phyloP scores from a whole-genome alignment of 2,888 invertebrate genomes.

The Neelides folsomi region DNA sequence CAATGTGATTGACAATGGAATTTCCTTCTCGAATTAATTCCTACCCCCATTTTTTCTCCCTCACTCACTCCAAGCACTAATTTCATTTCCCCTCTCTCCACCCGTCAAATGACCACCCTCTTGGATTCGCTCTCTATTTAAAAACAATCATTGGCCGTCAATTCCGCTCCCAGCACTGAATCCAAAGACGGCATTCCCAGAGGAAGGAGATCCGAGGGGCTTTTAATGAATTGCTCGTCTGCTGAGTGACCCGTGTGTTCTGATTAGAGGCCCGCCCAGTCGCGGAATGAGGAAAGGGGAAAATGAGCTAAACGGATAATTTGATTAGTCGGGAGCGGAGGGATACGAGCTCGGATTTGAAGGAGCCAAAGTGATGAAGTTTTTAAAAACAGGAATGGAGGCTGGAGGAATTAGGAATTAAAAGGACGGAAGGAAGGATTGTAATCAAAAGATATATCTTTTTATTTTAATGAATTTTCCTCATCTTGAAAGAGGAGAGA shows the following conservation, averaged over 20 bases:
- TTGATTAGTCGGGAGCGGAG: slow-evolving; percentile 30
- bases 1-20: slow-evolving; percentile 34
- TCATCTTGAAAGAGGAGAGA: slow-evolving; percentile 24
- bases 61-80: slow-evolving; percentile 5
- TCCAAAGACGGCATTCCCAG: no score
- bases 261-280: slow-evolving; percentile 9
- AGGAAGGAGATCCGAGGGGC: neutral
- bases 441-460: slow-evolving; percentile 35
- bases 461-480: slow-evolving; percentile 34
- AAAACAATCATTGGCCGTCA: slow-evolving; percentile 6
- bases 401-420: slow-evolving; percentile 33
- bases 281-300: slow-evolving; percentile 16
- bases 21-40: slow-evolving; percentile 34
- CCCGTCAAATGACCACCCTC: slow-evolving; percentile 4
- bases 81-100: neutral
- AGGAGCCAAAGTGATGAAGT: slow-evolving; percentile 27
- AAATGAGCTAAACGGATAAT: slow-evolving; percentile 18
- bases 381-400: slow-evolving; percentile 30
- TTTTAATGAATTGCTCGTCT: slow-evolving; percentile 17
- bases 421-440: slow-evolving; percentile 33
- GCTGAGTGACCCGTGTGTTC: neutral
- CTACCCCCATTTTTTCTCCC: slow-evolving; percentile 22
- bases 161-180: neutral
- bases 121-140: slow-evolving; percentile 1
- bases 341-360: slow-evolving; percentile 10